A percentile compares a stretch with the other conserved stretches of the same genome.
Evolutionary conservation across 2,113 vertebrate genomes (phyloP).

Genomic region (Odontophorus gujanensis): DNA sequence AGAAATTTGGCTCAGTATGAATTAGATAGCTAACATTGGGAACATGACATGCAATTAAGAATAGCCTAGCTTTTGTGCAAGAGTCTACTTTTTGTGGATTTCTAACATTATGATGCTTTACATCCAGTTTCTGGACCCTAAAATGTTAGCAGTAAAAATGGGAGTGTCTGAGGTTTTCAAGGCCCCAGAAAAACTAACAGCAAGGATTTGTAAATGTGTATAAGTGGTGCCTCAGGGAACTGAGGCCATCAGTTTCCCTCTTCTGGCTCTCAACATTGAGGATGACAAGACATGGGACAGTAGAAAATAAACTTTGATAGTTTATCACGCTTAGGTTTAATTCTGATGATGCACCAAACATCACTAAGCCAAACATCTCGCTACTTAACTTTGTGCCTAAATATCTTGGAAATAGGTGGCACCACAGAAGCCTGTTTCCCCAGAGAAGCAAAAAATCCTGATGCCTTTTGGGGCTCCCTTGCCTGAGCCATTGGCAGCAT

Average conservation of each 20-base stretch:
- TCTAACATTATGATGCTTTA: background rate
- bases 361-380: background rate
- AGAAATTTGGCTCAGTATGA: background rate
- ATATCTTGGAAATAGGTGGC: background rate
- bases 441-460: background rate
- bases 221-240: background rate
- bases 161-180: background rate
- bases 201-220: background rate
- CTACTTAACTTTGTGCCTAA: background rate
- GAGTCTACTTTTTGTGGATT: background rate
- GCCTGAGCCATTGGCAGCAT: background rate
- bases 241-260: background rate
- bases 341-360: background rate
- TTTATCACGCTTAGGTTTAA: background rate
- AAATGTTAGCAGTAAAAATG: background rate
- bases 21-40: background rate
- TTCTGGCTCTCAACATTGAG: background rate
- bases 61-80: background rate
- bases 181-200: background rate
- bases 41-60: background rate
- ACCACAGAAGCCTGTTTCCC: background rate
- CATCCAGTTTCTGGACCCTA: background rate
- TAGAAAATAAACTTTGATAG: background rate
- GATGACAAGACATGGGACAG: background rate
- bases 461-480: background rate